Evolutionary conservation across 2,113 vertebrate genomes (phyloP).

Genomic region (Mirza zaza): DNA sequence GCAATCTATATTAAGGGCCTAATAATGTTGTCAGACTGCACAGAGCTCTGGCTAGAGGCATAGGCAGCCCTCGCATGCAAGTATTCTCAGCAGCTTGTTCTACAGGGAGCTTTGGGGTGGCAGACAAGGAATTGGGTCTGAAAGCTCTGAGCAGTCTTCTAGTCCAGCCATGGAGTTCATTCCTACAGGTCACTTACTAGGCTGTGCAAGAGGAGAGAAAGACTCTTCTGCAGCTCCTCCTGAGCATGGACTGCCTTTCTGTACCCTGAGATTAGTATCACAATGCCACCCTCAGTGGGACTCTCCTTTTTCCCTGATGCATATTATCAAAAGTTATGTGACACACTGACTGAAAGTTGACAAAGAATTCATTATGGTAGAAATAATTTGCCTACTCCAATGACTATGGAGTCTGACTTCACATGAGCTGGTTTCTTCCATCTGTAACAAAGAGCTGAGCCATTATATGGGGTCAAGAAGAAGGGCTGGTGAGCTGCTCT

Average conservation of each 20-base stretch:
- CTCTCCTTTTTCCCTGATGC: not conserved
- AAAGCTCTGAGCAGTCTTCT: too few species aligned
- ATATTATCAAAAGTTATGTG: not conserved
- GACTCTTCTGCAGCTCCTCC: not conserved
- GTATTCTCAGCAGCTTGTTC: not conserved
- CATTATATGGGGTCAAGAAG: accelerated
- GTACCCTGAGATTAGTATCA: too few species aligned
- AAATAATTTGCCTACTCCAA: not conserved
- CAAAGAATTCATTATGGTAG: not conserved
- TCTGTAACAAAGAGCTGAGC: not conserved
- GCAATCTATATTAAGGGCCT: not conserved
- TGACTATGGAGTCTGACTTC: not conserved
- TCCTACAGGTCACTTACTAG: not conserved
- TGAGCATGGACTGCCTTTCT: too few species aligned
- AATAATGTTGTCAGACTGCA: not conserved
- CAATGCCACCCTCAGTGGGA: too few species aligned
- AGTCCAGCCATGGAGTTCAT: not conserved
- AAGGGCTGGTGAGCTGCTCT: not conserved
- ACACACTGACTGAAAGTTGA: not conserved
- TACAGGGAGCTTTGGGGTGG: not conserved
- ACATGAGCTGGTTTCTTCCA: not conserved
- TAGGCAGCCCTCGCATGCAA: accelerated
- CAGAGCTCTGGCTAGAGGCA: not conserved
- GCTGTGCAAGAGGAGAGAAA: not conserved
- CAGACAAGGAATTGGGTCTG: not conserved